Evolutionary conservation across 2,797 vertebrate genomes (phyloP).

Genomic region (Carcharodon carcharias): DNA sequence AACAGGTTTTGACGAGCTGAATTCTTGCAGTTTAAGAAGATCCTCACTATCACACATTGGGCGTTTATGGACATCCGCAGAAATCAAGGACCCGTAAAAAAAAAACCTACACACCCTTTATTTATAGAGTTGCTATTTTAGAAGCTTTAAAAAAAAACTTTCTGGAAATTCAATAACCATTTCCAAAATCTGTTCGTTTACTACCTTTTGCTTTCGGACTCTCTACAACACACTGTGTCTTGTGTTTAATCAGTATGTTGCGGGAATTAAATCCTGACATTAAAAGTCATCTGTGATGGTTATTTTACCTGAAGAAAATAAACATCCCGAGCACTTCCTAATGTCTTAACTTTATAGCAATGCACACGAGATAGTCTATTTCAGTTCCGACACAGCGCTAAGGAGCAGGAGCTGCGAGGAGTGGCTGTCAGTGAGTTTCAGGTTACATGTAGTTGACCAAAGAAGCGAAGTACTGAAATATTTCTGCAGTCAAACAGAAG

Average conservation of each 20-base stretch:
- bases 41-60: background rate
- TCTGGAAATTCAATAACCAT: background rate
- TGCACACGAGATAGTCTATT: background rate
- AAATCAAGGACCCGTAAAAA: background rate
- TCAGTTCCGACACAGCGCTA: slow-evolving; percentile 1
- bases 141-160: background rate
- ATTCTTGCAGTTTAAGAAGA: background rate
- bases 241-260: background rate
- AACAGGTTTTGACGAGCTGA: background rate
- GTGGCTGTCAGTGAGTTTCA: slow-evolving; percentile 24
- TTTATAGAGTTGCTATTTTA: background rate
- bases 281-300: background rate
- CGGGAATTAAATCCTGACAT: background rate
- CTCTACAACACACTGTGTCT: background rate
- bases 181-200: background rate
- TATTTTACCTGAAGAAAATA: background rate
- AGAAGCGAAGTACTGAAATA: slow-evolving; percentile 22
- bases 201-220: background rate
- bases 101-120: background rate
- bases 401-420: background rate
- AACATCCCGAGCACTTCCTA: background rate
- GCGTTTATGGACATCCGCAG: background rate
- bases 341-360: background rate
- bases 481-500: slow-evolving; percentile 30
- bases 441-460: slow-evolving; percentile 34